Percentiles rank a stretch among this genome's conserved stretches.
These are phyloP conservation scores for Anorthoa munda DNA, from an alignment of 2,888 invertebrate genomes.

Conservation along the genomic window DNA sequence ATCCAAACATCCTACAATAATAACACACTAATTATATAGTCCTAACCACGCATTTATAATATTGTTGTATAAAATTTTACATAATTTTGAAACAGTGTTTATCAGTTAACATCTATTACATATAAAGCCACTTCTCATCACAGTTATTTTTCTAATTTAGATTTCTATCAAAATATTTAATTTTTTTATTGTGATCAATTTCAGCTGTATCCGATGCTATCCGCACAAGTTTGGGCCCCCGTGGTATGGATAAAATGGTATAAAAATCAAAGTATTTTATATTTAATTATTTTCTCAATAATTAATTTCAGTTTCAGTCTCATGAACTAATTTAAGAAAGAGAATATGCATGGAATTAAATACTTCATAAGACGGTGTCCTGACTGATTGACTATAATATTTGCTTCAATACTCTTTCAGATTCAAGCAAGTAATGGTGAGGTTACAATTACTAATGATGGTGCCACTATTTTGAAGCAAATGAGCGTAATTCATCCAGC, in stretches of 20 bases:
- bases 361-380: neutral
- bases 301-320: neutral
- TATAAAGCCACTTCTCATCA: too few species aligned
- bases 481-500: conserved; percentile 99
- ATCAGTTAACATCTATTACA: neutral
- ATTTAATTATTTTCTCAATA: neutral
- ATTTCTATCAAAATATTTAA: neutral
- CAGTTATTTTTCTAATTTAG: neutral
- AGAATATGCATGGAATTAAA: neutral
- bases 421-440: conserved; percentile 99
- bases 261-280: neutral
- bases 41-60: neutral
- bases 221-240: conserved; percentile 99
- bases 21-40: neutral
- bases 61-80: too few species aligned
- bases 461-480: conserved; percentile 99
- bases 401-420: conserved; percentile 84
- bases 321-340: neutral
- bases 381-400: conserved; percentile 4
- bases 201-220: conserved; percentile 99
- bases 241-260: conserved; percentile 99
- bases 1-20: neutral
- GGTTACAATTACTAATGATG: conserved; percentile 99
- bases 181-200: conserved; percentile 64
- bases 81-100: neutral